These are phyloP conservation scores for Ptychadena robeensis DNA, from an alignment of 2,797 vertebrate genomes.

Conservation along the genomic window DNA sequence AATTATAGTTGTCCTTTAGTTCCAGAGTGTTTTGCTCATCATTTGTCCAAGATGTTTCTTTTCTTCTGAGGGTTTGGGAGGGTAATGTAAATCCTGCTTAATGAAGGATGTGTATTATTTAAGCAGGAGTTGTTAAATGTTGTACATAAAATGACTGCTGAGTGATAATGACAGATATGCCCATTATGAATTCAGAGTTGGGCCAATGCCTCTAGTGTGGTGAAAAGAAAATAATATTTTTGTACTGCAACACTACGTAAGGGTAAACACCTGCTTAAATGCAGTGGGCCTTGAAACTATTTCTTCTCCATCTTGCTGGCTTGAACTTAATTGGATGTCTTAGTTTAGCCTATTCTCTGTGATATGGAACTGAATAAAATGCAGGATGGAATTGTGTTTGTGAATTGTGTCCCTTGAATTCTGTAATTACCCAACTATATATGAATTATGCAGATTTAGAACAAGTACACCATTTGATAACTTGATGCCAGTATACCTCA, in stretches of 20 bases:
- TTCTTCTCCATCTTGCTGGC: constrained; percentile 80
- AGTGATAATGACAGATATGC: constrained; percentile 69
- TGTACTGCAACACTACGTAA: constrained; percentile 76
- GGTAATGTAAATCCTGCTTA: constrained; percentile 72
- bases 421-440: constrained; percentile 42
- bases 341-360: constrained; percentile 81
- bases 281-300: constrained; percentile 74
- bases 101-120: constrained; percentile 64
- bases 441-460: not conserved
- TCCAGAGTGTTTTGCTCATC: constrained; percentile 73
- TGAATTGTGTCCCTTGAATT: constrained; percentile 74
- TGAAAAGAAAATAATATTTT: constrained; percentile 82
- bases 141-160: constrained; percentile 69
- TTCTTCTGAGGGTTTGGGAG: constrained; percentile 69
- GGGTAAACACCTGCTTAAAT: constrained; percentile 73
- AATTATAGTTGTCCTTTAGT: constrained; percentile 59
- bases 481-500: not conserved
- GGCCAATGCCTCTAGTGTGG: constrained; percentile 74
- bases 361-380: constrained; percentile 83
- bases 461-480: not conserved
- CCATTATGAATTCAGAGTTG: constrained; percentile 71
- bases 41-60: not conserved
- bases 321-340: constrained; percentile 81
- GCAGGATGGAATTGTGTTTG: constrained; percentile 77
- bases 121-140: constrained; percentile 72